Evolutionary conservation across 2,888 invertebrate species (phyloP), one percentile per base, ranked within the genome.

Genomic region (Exocentrus adspersus): DNA sequence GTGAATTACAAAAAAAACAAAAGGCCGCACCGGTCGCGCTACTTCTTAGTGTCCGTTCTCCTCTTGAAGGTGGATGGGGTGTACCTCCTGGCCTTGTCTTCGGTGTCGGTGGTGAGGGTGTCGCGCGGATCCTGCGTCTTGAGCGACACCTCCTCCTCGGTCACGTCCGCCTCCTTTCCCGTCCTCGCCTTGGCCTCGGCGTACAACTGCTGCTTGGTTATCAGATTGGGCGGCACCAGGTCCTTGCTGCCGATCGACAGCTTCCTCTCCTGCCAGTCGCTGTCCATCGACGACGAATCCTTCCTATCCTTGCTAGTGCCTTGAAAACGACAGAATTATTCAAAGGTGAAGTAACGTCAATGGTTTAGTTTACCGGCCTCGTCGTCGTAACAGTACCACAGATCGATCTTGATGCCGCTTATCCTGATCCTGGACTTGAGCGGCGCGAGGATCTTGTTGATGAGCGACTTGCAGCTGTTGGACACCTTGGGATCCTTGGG

Each of bases 371-470:
- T 12, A 37, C 37, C 14, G 12, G 37, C n/a, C 5, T 14, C n/a
- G 37, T 37, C 20, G 6, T 67, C 69, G 42, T 69, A 74, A n/a
- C 68, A 74, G 63, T 88, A 85, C 93, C 93, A 93, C 20, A 85
- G 76, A 79, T 93, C 92, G 42, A 84, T 86, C 67, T 88, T 86
- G 70, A 93, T 91, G 69, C 87, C 87, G 1, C 85, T 83, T 64
- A 93, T 88, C 72, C 85, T 86, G 41, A 89, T 86, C 56, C 93
- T 86, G 52, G 85, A 78, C 74, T 89, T 89, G 64, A 91, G 82
- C 0, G 93, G 92, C 1, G 92, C 86, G 63, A 93, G 80, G 70
- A 93, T 89, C 77, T 88, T 89, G 66, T 86, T 86, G 64, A 93
- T 90, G 63, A 92, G 82, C 48, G 88, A 86, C 71, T 89, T 89